Evolutionary conservation across 2,113 vertebrate species (phyloP), one percentile per base, ranked within the genome.

Genomic region (Sphaerodactylus townsendi): DNA sequence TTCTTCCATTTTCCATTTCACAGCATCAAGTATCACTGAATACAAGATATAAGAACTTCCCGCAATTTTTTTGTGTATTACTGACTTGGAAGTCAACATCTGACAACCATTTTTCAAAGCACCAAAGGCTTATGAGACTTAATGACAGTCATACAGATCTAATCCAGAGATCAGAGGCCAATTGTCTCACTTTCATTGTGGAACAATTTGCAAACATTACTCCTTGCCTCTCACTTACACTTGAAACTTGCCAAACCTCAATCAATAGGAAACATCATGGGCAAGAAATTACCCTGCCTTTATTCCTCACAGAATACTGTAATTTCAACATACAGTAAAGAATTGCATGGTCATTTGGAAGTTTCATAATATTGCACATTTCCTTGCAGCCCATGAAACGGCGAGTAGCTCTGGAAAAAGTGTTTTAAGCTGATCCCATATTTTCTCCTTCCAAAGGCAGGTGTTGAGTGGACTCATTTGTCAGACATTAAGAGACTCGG

Each of bases 281-380:
- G 59, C 62, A 59, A 81, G 77, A 88, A 62, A 83, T 66, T 79
- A 70, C 39, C 37, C 66, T 21, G 1, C 46, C 56, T 82, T 75
- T 48, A 37, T 23, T 33, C n/a, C 80, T 79, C 86, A 73, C 79
- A 91, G 91, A 90, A 82, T 83, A 85, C 80, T 77, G 71, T 84
- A 41, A 77, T 85, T 89, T 92, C 82, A 87, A 46, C 84, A 64
- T 70, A 89, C 72, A 85, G 84, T 62, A 88, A 86, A 39, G 82
- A 91, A 89, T 88, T 86, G 81, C 33, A 15, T 81, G 82, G 86
- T 77, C 56, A 84, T 84, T 78, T 84, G 50, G 13, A 91, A 92
- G 91, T 92, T 94, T 86, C 89, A 79, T 79, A 87, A 93, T 94
- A 85, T 90, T 86, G 84, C 85, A 93, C 88, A 35, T 90, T 95